Base-by-base conservation (phyloP, 2,113 vertebrate genomes). In the Sterrhoptilus dennistouni region DNA sequence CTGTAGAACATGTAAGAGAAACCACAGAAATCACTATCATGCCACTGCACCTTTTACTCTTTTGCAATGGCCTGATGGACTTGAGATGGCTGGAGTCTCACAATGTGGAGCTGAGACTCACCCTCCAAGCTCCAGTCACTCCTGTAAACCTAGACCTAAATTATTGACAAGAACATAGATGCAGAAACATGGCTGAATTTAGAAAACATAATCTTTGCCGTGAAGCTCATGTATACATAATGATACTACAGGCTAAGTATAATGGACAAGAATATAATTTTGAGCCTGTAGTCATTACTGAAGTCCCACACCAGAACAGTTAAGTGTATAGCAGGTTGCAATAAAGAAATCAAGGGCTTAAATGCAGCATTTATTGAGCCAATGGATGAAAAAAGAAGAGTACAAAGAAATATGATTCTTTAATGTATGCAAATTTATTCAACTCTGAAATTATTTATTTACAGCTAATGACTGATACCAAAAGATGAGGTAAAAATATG, bases 401-500 rank as follows among this genome's bases (percentile, higher is more conserved):
- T 50, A 87, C 53, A 49, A 86, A 83, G 45, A 88, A 95, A 78
- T 3, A 1, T 0, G 6, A 49, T 50, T 81, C 54, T 96, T 93
- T 95, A 97, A 95, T 94, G 63, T 93, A 97, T 94, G 96, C 93
- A 97, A 97, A 98, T 98, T 97, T 98, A 97, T 97, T 98, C 95
- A 95, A 90, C 90, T 98, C 88, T 92, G 97, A 90, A 97, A 96
- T 97, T 96, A 95, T 89, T 97, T 98, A 97, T 98, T 98, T 98
- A 98, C 97, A 98, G 89, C 49, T 93, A 94, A 97, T 97, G 97
- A 98, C 68, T 95, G 97, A 98, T 97, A 97, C 83, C 96, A 97
- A 97, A 95, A 97, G 94, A 95, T 95, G 98, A 98, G 98, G 98
- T 98, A 98, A 98, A 97, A 97, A 98, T 97, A 97, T 98, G 98